phyloP scores from a whole-genome alignment of 2,797 vertebrate species.

The Sebastes taczanowskii region DNA sequence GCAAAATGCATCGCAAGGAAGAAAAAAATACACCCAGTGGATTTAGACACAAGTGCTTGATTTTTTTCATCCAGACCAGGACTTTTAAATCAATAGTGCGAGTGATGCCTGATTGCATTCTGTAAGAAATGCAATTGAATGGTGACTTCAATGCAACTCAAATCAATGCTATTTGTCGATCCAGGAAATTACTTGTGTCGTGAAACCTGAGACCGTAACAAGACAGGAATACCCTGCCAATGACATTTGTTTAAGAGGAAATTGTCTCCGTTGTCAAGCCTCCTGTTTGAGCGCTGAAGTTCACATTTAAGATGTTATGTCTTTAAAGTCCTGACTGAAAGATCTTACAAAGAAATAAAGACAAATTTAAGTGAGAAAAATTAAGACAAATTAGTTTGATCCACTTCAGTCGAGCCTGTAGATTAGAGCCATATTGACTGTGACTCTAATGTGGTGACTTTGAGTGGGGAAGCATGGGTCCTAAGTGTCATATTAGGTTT shows the following conservation, averaged over 20 bases:
- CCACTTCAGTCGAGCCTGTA: constrained; percentile 20
- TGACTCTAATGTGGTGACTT: constrained; percentile 53
- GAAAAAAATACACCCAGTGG: constrained; percentile 29
- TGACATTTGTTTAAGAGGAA: constrained; percentile 73
- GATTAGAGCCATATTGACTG: constrained; percentile 53
- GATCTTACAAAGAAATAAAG: constrained; percentile 3
- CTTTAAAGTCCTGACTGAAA: background rate
- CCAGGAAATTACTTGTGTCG: constrained; percentile 82
- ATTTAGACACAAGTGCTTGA: constrained; percentile 48
- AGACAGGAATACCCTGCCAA: constrained; percentile 72
- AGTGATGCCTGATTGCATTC: constrained; percentile 79
- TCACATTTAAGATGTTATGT: constrained; percentile 25
- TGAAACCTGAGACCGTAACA: constrained; percentile 75
- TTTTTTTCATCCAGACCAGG: constrained; percentile 59
- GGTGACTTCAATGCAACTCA: constrained; percentile 80
- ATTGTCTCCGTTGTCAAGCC: constrained; percentile 53
- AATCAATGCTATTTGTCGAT: constrained; percentile 82
- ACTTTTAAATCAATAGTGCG: constrained; percentile 76
- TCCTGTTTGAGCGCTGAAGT: constrained; percentile 6
- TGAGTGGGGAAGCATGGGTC: constrained; percentile 40
- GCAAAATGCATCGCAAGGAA: constrained; percentile 6
- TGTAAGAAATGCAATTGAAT: constrained; percentile 79
- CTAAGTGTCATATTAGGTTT: constrained; percentile 68
- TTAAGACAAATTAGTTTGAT: constrained; percentile 15
- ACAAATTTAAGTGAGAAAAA: constrained; percentile 12